phyloP scores from a whole-genome alignment of 2,888 invertebrate species.

The Sycophila texana region DNA sequence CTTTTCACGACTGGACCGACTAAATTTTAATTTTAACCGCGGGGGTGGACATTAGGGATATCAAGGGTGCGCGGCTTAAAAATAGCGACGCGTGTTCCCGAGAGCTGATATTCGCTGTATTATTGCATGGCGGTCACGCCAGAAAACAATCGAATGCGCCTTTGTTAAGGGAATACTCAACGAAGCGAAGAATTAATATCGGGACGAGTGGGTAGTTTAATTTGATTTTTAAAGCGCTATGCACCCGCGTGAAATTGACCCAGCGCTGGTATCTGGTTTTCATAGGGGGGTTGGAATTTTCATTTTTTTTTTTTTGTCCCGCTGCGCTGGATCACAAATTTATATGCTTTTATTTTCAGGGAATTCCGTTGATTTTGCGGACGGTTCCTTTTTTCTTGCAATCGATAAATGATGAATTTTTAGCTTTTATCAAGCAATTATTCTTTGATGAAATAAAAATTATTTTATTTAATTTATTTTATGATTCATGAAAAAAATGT shows the following conservation, averaged over 20 bases:
- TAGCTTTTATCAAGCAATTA: too few relatives aligned
- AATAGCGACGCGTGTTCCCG: constrained; percentile 16
- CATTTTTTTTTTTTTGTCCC: too few relatives aligned
- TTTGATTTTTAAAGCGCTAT: neutral
- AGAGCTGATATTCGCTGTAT: neutral
- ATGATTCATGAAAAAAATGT: too few relatives aligned
- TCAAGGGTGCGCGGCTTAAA: constrained; percentile 26
- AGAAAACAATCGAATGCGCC: constrained; percentile 27
- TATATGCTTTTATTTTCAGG: too few relatives aligned
- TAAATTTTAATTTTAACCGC: constrained; percentile 15
- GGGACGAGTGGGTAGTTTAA: neutral
- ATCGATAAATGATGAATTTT: too few relatives aligned
- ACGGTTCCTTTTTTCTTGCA: too few relatives aligned
- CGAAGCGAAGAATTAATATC: neutral
- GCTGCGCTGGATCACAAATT: too few relatives aligned
- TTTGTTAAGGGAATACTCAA: neutral
- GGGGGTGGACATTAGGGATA: constrained; percentile 23
- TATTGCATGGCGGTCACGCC: neutral
- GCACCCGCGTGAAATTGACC: neutral
- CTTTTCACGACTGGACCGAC: too few relatives aligned
- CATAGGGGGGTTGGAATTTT: neutral
- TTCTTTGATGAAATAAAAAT: too few relatives aligned
- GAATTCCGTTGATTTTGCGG: too few relatives aligned
- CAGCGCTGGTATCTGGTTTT: neutral
- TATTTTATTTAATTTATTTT: too few relatives aligned